These are phyloP conservation scores for Pygoscelis antarcticus DNA, from an alignment of 2,113 vertebrate genomes.

Conservation along the genomic window DNA sequence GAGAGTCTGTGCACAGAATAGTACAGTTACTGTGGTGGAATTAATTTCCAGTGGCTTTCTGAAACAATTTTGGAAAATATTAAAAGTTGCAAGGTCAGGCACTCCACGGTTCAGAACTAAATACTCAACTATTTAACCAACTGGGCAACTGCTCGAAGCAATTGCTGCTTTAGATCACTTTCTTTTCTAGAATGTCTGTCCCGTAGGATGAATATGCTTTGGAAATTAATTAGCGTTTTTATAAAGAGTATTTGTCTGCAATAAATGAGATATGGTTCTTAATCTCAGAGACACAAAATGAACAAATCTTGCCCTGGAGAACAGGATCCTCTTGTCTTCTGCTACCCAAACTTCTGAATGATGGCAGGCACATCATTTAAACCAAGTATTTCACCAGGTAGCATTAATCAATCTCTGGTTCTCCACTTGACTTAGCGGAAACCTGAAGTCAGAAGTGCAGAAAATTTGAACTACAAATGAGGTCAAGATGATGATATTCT, in stretches of 20 bases:
- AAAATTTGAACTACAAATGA: slow-evolving; percentile 37
- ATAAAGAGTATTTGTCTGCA: background rate
- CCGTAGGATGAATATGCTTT: background rate
- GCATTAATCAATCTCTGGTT: background rate
- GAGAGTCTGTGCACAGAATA: background rate
- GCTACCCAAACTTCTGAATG: background rate
- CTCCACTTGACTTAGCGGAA: background rate
- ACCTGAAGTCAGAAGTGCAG: slow-evolving; percentile 17
- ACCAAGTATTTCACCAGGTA: background rate
- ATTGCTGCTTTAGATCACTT: background rate
- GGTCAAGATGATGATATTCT: background rate
- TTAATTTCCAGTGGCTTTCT: background rate
- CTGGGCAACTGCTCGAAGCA: background rate
- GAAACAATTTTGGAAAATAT: background rate
- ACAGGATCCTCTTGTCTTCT: background rate
- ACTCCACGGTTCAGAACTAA: background rate
- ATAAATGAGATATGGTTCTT: background rate
- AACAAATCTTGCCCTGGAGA: background rate
- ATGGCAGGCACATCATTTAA: background rate
- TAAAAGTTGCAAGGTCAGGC: background rate
- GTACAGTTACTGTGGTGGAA: background rate
- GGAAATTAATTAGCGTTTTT: background rate
- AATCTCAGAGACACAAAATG: background rate
- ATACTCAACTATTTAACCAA: background rate
- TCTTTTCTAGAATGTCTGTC: background rate